These are phyloP conservation scores for Plecturocebus donacophilus DNA, from an alignment of 2,113 vertebrate genomes.

Conservation along the genomic window DNA sequence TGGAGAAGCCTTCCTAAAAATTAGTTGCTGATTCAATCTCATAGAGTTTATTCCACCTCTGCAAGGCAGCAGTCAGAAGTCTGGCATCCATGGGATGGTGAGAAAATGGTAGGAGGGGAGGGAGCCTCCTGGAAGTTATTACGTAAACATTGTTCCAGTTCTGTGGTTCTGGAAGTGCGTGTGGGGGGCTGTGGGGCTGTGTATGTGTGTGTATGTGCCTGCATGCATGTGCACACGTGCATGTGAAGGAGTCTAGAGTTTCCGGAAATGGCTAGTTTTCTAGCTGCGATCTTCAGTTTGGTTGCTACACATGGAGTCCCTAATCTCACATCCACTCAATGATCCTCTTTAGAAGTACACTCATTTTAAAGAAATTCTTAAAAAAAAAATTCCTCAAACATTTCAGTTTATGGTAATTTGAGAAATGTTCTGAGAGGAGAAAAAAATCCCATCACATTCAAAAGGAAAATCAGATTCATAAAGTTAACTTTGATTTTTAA, in stretches of 20 bases:
- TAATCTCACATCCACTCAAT: not conserved
- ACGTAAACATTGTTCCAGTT: slow-evolving; percentile 29
- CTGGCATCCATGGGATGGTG: slow-evolving; percentile 63
- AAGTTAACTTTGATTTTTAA: not conserved
- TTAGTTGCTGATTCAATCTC: slow-evolving; percentile 64
- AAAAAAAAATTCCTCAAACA: not conserved
- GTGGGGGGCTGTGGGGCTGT: not conserved
- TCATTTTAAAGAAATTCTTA: not conserved
- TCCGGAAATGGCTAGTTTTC: not conserved
- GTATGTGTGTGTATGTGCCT: not conserved
- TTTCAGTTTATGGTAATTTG: not conserved
- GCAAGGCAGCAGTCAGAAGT: slow-evolving; percentile 40
- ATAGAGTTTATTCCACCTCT: not conserved
- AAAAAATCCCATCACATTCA: not conserved
- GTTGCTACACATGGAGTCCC: not conserved
- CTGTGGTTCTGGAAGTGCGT: not conserved
- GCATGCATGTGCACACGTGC: not conserved
- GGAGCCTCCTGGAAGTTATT: slow-evolving; percentile 43
- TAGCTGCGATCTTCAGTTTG: not conserved
- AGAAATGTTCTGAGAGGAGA: not conserved
- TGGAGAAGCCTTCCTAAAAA: slow-evolving; percentile 50
- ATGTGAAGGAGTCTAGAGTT: not conserved
- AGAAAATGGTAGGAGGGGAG: slow-evolving; percentile 67
- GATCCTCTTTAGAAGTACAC: not conserved
- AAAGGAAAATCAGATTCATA: not conserved